Evolutionary conservation across 2,888 invertebrate genomes (phyloP).

Genomic region (Erannis defoliaria): DNA sequence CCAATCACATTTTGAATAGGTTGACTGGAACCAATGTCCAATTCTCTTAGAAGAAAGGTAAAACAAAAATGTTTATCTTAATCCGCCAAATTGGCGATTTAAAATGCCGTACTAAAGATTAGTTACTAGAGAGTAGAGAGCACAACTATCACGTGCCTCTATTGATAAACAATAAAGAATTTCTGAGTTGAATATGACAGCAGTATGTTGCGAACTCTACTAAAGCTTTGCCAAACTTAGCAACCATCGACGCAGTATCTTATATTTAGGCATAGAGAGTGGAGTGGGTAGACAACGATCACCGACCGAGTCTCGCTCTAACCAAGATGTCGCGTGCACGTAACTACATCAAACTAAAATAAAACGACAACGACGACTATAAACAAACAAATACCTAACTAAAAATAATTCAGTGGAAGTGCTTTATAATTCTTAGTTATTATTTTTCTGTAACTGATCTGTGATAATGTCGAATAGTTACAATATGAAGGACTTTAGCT

Average conservation of each 20-base stretch:
- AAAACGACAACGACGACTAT: constrained; percentile 52
- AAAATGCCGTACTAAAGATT: not conserved
- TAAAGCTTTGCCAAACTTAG: constrained; percentile 29
- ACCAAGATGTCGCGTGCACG: constrained; percentile 66
- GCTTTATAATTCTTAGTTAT: constrained; percentile 17
- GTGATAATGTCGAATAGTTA: constrained; percentile 76
- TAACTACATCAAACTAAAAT: constrained; percentile 54
- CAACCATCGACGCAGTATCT: constrained; percentile 15
- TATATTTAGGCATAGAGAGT: constrained; percentile 26
- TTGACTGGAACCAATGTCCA: too few species aligned
- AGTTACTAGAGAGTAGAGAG: not conserved
- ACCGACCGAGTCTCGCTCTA: constrained; percentile 59
- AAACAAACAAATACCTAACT: constrained; percentile 38
- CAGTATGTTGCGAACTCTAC: not conserved
- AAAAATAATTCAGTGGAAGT: constrained; percentile 35
- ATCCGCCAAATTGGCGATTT: not conserved
- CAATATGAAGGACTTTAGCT: constrained; percentile 82
- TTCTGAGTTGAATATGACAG: constrained; percentile 1
- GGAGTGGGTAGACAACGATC: constrained; percentile 51
- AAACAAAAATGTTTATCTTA: not conserved
- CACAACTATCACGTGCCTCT: not conserved
- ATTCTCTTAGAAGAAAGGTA: not conserved
- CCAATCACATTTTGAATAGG: too few species aligned
- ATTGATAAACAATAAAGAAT: constrained; percentile 3
- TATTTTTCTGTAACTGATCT: constrained; percentile 36